A percentile compares a stretch with the other conserved stretches of the same genome.
These are phyloP conservation scores for Zosterops lateralis DNA, from an alignment of 2,113 vertebrate genomes.

Conservation along the genomic window DNA sequence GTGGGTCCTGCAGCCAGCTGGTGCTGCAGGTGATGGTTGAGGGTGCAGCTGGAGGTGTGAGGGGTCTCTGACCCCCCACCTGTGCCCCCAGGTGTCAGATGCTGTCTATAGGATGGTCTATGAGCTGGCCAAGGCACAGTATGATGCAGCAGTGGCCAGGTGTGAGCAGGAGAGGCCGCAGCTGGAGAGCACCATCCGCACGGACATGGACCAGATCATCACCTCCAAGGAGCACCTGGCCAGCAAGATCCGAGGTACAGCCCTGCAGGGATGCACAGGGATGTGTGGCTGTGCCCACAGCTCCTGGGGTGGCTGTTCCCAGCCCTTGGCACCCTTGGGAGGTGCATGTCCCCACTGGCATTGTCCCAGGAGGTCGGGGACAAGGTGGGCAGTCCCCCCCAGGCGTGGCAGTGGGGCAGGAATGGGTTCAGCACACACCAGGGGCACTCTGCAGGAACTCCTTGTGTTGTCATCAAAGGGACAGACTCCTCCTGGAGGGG, in stretches of 20 bases:
- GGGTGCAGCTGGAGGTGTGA: accelerated
- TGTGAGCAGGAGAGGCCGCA: slow-evolving; percentile 76
- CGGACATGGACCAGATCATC: slow-evolving; percentile 96
- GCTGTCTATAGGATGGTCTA: slow-evolving; percentile 87
- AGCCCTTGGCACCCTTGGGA: background rate
- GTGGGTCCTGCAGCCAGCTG: background rate
- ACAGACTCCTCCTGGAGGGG: background rate
- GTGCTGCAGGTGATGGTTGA: accelerated
- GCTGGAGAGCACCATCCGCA: slow-evolving; percentile 87
- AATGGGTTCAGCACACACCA: accelerated
- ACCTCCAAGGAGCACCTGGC: slow-evolving; percentile 92
- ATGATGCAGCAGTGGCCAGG: slow-evolving; percentile 67
- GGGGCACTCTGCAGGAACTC: background rate
- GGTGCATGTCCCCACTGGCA: accelerated
- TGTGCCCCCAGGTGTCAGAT: slow-evolving; percentile 82
- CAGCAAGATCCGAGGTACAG: slow-evolving; percentile 89
- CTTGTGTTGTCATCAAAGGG: accelerated
- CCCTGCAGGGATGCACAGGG: background rate
- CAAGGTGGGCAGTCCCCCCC: background rate
- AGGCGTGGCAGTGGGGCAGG: background rate
- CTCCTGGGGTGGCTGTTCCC: background rate
- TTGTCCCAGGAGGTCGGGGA: background rate
- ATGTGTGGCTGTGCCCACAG: accelerated
- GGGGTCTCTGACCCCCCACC: background rate
- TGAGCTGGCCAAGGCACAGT: slow-evolving; percentile 76